phyloP scores from a whole-genome alignment of 2,888 invertebrate species.

The Chrysomela aeneicollis region DNA sequence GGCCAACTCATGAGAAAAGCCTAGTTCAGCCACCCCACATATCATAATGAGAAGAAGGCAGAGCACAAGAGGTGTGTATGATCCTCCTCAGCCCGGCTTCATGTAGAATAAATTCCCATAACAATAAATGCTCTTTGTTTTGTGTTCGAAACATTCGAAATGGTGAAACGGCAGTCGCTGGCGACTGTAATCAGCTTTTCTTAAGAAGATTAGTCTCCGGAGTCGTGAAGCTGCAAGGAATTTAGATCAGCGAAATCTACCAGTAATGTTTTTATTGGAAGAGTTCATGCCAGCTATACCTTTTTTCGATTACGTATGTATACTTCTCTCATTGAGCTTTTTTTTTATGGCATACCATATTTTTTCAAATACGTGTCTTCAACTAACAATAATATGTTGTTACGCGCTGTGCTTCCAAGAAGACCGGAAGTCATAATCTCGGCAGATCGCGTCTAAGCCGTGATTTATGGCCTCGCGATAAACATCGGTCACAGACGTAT shows the following conservation, averaged over 20 bases:
- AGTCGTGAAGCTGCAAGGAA: constrained; percentile 6
- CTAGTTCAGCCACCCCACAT: constrained; percentile 5
- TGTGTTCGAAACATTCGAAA: constrained; percentile 8
- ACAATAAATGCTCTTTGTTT: constrained; percentile 18
- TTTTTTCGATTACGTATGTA: too few relatives aligned
- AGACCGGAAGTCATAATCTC: too few relatives aligned
- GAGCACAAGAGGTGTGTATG: constrained; percentile 8
- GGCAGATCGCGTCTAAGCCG: too few relatives aligned
- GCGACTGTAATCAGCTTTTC: constrained; percentile 18
- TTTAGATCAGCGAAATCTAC: constrained; percentile 13
- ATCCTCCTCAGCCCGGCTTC: neutral
- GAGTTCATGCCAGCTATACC: neutral
- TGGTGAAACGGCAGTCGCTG: constrained; percentile 3
- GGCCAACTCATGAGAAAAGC: neutral
- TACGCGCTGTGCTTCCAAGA: too few relatives aligned
- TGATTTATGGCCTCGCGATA: too few relatives aligned
- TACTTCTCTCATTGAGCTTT: too few relatives aligned
- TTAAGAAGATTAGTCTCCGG: constrained; percentile 17
- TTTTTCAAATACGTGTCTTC: too few relatives aligned
- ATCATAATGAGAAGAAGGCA: neutral
- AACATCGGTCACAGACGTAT: too few relatives aligned
- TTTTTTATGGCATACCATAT: too few relatives aligned
- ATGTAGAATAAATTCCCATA: neutral
- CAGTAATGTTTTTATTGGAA: neutral
- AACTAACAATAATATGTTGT: too few relatives aligned